phyloP scores from a whole-genome alignment of 2,113 vertebrate species.

The Sula dactylatra region DNA sequence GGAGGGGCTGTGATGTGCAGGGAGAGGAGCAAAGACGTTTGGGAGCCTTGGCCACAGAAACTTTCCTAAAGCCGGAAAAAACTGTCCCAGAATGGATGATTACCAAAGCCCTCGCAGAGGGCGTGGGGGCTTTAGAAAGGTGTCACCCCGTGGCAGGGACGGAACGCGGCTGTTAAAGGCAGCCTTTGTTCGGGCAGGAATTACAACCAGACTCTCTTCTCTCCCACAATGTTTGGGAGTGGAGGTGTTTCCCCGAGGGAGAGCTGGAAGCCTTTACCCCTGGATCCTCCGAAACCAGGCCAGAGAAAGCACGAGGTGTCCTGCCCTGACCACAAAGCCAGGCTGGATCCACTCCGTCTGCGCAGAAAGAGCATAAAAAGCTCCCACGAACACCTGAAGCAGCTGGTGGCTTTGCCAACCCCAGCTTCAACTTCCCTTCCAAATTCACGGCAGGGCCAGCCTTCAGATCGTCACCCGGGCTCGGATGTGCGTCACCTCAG shows the following conservation, averaged over 20 bases:
- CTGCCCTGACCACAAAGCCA: neutral
- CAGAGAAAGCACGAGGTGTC: neutral
- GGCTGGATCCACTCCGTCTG: neutral
- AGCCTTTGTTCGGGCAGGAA: neutral
- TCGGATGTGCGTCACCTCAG: neutral
- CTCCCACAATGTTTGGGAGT: neutral
- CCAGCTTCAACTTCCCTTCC: neutral
- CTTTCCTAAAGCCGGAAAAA: neutral
- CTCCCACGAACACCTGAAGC: neutral
- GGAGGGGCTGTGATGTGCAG: fast-evolving
- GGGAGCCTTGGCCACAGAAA: neutral
- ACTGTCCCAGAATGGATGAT: fast-evolving
- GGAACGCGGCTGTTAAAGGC: neutral
- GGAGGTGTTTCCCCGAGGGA: neutral
- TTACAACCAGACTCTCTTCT: neutral
- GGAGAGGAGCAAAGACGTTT: neutral
- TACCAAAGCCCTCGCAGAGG: fast-evolving
- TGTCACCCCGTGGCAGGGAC: fast-evolving
- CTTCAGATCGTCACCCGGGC: neutral
- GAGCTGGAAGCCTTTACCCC: neutral
- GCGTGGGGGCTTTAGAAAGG: neutral
- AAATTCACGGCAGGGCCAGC: fast-evolving
- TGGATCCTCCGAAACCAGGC: neutral
- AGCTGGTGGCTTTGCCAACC: neutral
- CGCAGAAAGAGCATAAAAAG: neutral